Evolutionary conservation across 2,113 vertebrate species (phyloP).

Genomic region (rat (Rattus norvegicus)): GRCr8 NC_086021.1:149970001-149970500

Average conservation of each 20-base stretch:
- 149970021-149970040: no score
- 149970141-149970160: constrained; percentile 77
- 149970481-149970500: not conserved
- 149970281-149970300: constrained; percentile 54
- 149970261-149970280: constrained; percentile 39
- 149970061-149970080: no score
- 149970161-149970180: constrained; percentile 77
- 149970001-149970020: no score
- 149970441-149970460: not conserved
- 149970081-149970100: no score
- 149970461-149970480: not conserved
- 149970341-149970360: constrained; percentile 33
- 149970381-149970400: constrained; percentile 34
- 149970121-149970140: no score
- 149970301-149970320: constrained; percentile 61
- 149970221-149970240: constrained; percentile 78
- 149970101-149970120: no score
- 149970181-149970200: constrained; percentile 71
- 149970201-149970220: constrained; percentile 72
- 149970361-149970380: constrained; percentile 62
- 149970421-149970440: not conserved
- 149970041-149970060: no score
- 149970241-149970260: constrained; percentile 55
- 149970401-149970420: constrained; percentile 38
- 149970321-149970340: constrained; percentile 58